Evolutionary conservation across 2,113 vertebrate species (phyloP).

Genomic region (Myanophis thanlyinensis): DNA sequence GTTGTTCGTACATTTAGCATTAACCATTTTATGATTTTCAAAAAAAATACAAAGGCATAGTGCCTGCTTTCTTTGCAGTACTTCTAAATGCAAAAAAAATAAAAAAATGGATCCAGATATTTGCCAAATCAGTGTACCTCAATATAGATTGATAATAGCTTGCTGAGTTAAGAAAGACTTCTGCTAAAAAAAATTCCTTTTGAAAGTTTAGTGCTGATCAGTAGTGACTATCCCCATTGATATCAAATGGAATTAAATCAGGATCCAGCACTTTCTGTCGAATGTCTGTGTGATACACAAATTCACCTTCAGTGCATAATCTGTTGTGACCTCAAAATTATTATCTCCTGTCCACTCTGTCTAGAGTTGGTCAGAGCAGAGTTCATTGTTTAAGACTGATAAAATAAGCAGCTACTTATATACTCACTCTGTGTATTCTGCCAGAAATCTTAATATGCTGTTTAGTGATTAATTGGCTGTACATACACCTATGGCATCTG

Average conservation of each 20-base stretch:
- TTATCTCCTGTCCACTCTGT: background rate
- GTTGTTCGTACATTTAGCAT: background rate
- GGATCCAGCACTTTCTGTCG: background rate
- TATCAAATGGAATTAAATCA: background rate
- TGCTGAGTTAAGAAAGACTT: background rate
- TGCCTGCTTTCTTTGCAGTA: background rate
- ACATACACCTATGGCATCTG: conserved; percentile 28
- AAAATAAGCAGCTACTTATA: background rate
- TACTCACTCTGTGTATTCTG: background rate
- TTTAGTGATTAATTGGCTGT: conserved; percentile 23
- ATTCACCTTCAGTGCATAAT: background rate
- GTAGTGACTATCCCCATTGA: background rate
- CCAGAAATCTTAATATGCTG: conserved; percentile 42
- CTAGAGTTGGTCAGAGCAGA: background rate
- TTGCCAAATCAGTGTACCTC: background rate
- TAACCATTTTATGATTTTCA: background rate
- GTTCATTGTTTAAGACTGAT: background rate
- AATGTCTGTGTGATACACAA: background rate
- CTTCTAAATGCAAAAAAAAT: background rate
- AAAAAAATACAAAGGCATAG: background rate
- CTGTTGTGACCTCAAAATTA: background rate
- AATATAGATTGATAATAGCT: background rate
- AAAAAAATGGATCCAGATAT: background rate
- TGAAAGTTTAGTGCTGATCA: background rate
- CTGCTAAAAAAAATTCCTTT: background rate